Percentiles rank a stretch among this genome's conserved stretches.
Conservation (phyloP, 2,113 vertebrate genomes). For the Corythornis cristatus region DNA sequence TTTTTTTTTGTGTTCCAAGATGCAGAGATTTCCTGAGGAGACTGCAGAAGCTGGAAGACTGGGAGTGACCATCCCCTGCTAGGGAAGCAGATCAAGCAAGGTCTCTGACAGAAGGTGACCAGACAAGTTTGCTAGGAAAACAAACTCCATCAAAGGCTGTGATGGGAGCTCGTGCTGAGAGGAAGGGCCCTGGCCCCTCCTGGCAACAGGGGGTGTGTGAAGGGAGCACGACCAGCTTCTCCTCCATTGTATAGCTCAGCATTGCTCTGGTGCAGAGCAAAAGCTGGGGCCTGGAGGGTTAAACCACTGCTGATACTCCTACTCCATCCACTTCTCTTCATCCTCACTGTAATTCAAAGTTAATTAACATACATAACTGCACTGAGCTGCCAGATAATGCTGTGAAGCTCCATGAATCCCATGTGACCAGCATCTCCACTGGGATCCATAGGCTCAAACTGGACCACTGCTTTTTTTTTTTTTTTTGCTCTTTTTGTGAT, state of each 20-base stretch:
- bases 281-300: not conserved
- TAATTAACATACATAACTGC: not conserved
- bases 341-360: not conserved
- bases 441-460: not conserved
- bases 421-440: not conserved
- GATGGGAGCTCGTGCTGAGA: not conserved
- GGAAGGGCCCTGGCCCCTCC: constrained; percentile 43
- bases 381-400: not conserved
- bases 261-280: not conserved
- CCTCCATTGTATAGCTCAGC: not conserved
- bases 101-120: constrained; percentile 28
- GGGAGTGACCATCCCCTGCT: not conserved
- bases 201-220: not conserved
- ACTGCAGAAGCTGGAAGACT: constrained; percentile 34
- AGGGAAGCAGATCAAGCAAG: constrained; percentile 29
- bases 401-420: not conserved
- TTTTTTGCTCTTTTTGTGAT: not conserved
- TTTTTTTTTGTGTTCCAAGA: constrained; percentile 29
- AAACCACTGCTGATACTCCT: not conserved
- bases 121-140: constrained; percentile 49
- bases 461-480: too few relatives aligned
- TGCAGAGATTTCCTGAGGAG: constrained; percentile 35
- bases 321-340: not conserved
- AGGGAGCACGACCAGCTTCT: not conserved
- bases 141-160: constrained; percentile 39